Evolutionary conservation across 2,797 vertebrate species (phyloP).

Genomic region (Rhinichthys osculus): DNA sequence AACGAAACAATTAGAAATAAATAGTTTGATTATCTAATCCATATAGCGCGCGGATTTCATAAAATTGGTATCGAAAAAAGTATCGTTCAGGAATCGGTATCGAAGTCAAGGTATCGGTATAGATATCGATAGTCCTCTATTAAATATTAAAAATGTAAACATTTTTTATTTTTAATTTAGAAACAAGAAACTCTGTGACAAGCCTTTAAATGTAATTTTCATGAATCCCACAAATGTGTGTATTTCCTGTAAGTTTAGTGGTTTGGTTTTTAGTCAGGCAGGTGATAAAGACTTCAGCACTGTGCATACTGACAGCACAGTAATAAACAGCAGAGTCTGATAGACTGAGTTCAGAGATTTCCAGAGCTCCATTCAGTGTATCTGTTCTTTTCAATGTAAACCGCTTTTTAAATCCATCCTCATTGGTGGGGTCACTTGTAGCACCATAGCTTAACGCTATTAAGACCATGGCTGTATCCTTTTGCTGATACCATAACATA

Average conservation of each 20-base stretch:
- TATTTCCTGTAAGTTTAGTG: slow-evolving; percentile 2
- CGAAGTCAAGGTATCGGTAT: too few species aligned
- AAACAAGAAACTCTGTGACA: too few species aligned
- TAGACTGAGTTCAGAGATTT: slow-evolving; percentile 25
- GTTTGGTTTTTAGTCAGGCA: slow-evolving; percentile 62
- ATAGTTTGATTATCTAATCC: too few species aligned
- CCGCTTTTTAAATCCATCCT: not conserved
- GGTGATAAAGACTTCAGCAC: slow-evolving; percentile 48
- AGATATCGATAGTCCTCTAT: too few species aligned
- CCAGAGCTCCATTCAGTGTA: slow-evolving; percentile 14
- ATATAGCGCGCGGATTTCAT: too few species aligned
- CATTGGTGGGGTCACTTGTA: not conserved
- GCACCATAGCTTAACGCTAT: not conserved
- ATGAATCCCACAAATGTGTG: too few species aligned
- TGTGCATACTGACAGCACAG: slow-evolving; percentile 69
- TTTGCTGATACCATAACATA: slow-evolving; percentile 53
- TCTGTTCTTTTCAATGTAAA: slow-evolving; percentile 21
- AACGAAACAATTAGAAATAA: too few species aligned
- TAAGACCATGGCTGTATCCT: slow-evolving; percentile 19
- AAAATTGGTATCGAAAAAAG: too few species aligned
- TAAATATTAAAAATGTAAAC: too few species aligned
- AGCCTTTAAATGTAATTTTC: too few species aligned
- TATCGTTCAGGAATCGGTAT: too few species aligned
- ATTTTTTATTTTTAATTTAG: too few species aligned
- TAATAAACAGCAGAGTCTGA: slow-evolving; percentile 59